Evolutionary conservation across 1,140 invertebrate genomes (phyloP).

Genomic region (Philaenus spumarius): DNA sequence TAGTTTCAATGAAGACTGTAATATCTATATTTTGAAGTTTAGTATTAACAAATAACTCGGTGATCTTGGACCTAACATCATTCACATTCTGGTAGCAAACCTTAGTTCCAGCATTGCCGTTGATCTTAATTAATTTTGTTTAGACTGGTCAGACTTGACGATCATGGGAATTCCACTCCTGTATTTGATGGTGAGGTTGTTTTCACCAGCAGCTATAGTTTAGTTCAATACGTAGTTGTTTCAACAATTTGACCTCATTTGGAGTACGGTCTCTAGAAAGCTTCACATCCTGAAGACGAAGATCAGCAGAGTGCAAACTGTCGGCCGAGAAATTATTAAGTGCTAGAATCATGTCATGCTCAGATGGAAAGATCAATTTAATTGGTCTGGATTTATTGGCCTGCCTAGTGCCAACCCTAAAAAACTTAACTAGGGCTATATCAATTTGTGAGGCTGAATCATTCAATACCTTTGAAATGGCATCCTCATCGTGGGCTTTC

Average conservation of each 20-base stretch:
- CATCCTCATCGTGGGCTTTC: background rate
- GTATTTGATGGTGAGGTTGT: slow-evolving; percentile 1
- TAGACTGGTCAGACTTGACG: background rate
- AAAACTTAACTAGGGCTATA: background rate
- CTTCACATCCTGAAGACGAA: background rate
- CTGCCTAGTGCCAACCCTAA: background rate
- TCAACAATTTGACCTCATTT: background rate
- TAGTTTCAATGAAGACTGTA: background rate
- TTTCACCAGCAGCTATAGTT: background rate
- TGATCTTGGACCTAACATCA: background rate
- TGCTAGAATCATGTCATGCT: background rate
- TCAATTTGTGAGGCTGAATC: background rate
- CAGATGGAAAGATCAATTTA: slow-evolving; percentile 5
- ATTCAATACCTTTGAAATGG: background rate
- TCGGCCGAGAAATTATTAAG: slow-evolving; percentile 4
- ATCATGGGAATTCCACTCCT: slow-evolving; percentile 1
- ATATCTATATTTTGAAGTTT: background rate
- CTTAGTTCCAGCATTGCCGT: slow-evolving; percentile 6
- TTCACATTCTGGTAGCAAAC: background rate
- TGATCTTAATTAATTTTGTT: background rate
- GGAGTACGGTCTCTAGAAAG: slow-evolving; percentile 1
- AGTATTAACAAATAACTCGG: background rate
- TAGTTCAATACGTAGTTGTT: background rate
- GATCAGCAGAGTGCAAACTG: background rate
- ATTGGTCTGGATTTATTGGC: background rate